These are phyloP conservation scores for Hylaeus volcanicus DNA, from an alignment of 1,140 invertebrate species.

Conservation along the genomic window DNA sequence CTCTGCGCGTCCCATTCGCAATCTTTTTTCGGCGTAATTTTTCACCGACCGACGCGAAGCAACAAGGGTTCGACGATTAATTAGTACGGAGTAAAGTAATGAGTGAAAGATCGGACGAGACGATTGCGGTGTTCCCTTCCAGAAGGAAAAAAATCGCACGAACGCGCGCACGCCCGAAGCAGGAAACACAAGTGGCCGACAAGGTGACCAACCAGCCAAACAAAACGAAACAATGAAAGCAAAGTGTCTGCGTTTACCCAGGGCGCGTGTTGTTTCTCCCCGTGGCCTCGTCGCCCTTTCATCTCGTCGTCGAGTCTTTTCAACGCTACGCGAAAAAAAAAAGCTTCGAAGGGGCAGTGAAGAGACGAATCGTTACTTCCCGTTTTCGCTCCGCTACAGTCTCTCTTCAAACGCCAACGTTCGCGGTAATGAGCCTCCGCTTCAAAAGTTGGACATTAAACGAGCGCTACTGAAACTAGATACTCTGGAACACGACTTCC, in stretches of 20 bases:
- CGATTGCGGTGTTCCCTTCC: not conserved
- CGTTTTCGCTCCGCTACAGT: not conserved
- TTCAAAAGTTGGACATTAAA: too few species aligned
- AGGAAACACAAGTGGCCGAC: constrained; percentile 18
- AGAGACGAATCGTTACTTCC: constrained; percentile 42
- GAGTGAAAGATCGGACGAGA: not conserved
- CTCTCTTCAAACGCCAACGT: not conserved
- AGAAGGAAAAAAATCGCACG: not conserved
- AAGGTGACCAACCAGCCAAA: constrained; percentile 17
- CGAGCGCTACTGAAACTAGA: too few species aligned
- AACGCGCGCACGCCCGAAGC: not conserved
- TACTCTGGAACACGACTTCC: too few species aligned
- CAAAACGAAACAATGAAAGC: constrained; percentile 35
- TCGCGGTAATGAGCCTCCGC: not conserved
- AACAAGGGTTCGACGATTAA: not conserved
- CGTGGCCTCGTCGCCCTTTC: constrained; percentile 33
- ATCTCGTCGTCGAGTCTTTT: constrained; percentile 44
- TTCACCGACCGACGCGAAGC: accelerated
- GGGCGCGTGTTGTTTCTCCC: constrained; percentile 2
- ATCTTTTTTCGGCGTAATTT: too few species aligned
- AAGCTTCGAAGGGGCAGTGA: constrained; percentile 27
- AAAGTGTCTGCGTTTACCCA: constrained; percentile 40
- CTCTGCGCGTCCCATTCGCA: too few species aligned
- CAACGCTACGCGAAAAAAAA: constrained; percentile 27
- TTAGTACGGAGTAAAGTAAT: not conserved